Conservation (phyloP, 2,888 invertebrate genomes). For the Heliconius ethilla region DNA sequence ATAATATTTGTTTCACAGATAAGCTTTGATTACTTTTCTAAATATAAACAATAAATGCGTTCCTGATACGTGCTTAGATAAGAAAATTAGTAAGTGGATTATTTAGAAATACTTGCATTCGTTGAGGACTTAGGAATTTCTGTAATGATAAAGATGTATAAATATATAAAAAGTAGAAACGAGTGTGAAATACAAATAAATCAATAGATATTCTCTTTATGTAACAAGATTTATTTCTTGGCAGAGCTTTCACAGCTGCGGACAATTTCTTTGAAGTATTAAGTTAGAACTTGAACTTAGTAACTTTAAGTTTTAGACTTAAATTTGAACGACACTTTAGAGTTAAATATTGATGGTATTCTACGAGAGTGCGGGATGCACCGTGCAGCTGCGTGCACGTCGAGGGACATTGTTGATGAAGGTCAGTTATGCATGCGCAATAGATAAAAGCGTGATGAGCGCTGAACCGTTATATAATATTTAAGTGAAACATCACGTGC, state of each 20-base stretch:
- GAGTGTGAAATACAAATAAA: conserved; percentile 27
- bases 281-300: conserved; percentile 60
- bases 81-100: conserved; percentile 39
- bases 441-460: conserved; percentile 42
- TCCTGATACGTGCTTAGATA: conserved; percentile 37
- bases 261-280: conserved; percentile 61
- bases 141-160: conserved; percentile 22
- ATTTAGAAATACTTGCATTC: conserved; percentile 45
- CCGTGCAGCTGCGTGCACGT: conserved; percentile 58
- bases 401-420: conserved; percentile 66
- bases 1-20: conserved; percentile 38
- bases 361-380: conserved; percentile 59
- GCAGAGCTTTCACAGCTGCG: conserved; percentile 72
- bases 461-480: conserved; percentile 40
- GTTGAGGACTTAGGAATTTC: conserved; percentile 29
- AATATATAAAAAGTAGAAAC: conserved; percentile 23
- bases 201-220: conserved; percentile 58
- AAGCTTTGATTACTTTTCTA: conserved; percentile 38
- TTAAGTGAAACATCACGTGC: conserved; percentile 37
- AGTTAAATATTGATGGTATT: conserved; percentile 45
- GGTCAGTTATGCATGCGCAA: conserved; percentile 69
- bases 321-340: conserved; percentile 23
- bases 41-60: conserved; percentile 34
- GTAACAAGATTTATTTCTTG: conserved; percentile 62
- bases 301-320: conserved; percentile 34